Conservation (phyloP, 2,113 vertebrate species). For the Carassius auratus region DNA sequence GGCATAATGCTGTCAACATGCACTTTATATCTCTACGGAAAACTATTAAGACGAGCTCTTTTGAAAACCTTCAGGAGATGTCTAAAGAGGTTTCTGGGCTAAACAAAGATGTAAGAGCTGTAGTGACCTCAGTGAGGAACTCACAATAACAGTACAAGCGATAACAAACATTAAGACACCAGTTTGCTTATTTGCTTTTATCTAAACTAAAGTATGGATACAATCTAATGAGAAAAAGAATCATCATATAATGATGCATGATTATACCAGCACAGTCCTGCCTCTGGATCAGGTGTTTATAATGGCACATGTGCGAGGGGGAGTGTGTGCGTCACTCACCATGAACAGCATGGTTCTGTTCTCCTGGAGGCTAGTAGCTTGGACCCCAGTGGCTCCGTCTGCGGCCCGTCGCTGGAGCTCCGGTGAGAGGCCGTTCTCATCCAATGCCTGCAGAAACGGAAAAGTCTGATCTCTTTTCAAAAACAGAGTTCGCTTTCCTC, state of each 20-base stretch:
- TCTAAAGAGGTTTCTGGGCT: not conserved
- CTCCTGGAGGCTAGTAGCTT: conserved; percentile 91
- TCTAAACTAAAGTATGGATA: too few species aligned
- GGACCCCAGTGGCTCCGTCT: conserved; percentile 78
- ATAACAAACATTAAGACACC: too few species aligned
- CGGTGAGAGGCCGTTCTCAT: conserved; percentile 84
- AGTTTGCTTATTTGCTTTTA: too few species aligned
- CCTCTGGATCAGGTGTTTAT: not conserved
- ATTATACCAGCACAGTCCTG: too few species aligned
- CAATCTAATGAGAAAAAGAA: too few species aligned
- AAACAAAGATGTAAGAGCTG: not conserved
- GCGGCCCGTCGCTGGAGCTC: conserved; percentile 79
- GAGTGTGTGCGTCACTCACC: conserved; percentile 71
- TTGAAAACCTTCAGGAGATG: not conserved
- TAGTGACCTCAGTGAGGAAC: not conserved
- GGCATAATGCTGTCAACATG: not conserved
- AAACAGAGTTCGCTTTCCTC: conserved; percentile 71
- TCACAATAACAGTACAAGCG: too few species aligned
- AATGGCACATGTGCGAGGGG: not conserved
- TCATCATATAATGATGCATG: too few species aligned
- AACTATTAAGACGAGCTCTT: not conserved
- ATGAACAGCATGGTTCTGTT: conserved; percentile 98
- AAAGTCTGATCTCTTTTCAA: conserved; percentile 83
- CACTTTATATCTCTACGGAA: not conserved
- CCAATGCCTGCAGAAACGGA: conserved; percentile 82